Percentiles rank a stretch among this genome's conserved stretches.
Conservation (phyloP, 2,113 vertebrate species). For the Siniperca chuatsi region DNA sequence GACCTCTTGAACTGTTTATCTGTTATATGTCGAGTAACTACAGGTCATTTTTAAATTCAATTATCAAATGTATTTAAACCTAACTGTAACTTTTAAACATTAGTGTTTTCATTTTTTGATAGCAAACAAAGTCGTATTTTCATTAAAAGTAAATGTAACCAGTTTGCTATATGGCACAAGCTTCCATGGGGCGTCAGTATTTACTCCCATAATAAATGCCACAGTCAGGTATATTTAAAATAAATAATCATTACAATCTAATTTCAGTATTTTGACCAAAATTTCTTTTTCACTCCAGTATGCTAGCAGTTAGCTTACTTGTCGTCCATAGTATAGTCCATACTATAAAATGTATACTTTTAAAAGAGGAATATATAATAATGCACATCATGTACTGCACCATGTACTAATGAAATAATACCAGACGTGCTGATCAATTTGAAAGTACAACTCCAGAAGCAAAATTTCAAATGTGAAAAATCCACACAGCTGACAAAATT, state of each 20-base stretch:
- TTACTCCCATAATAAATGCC: neutral
- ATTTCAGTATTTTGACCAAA: neutral
- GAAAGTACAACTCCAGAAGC: neutral
- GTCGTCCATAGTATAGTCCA: too few species aligned
- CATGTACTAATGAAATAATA: neutral
- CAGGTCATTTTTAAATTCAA: neutral
- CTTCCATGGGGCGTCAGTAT: neutral
- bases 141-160: neutral
- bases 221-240: neutral
- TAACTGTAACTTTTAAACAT: neutral
- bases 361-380: too few species aligned
- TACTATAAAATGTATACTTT: too few species aligned
- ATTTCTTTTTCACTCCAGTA: neutral
- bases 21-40: neutral
- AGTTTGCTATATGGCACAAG: neutral
- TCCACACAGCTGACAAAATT: neutral
- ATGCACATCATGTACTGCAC: neutral
- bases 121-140: neutral
- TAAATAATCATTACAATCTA: neutral
- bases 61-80: neutral
- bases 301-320: neutral
- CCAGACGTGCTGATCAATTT: neutral
- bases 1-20: neutral
- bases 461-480: neutral
- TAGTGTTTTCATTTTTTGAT: neutral